Evolutionary conservation across 2,797 vertebrate genomes (phyloP).

Genomic region (Micrastur ruficollis): DNA sequence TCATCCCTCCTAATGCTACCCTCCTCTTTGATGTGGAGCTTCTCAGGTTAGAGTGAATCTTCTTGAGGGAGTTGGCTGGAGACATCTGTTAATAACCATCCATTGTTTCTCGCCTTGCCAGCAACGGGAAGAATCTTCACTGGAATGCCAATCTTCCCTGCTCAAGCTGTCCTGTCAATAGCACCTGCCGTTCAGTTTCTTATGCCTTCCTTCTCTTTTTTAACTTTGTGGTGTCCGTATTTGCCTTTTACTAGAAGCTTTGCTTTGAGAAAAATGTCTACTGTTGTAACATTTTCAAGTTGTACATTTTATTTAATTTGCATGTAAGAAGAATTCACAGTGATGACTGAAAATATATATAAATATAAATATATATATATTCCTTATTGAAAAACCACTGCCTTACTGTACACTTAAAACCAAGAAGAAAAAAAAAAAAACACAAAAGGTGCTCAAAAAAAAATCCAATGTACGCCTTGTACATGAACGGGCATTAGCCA

Average conservation of each 20-base stretch:
- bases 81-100: conserved; percentile 56
- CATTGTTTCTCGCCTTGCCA: conserved; percentile 18
- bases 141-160: conserved; percentile 36
- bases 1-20: conserved; percentile 96
- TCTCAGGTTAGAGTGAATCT: conserved; percentile 91
- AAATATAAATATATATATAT: conserved; percentile 68
- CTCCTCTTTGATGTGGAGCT: conserved; percentile 98
- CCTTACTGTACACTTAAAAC: conserved; percentile 84
- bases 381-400: conserved; percentile 79
- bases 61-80: conserved; percentile 32
- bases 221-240: conserved; percentile 58
- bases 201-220: conserved; percentile 65
- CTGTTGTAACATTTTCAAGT: conserved; percentile 71
- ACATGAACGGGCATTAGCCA: conserved; percentile 88
- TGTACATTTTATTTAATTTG: conserved; percentile 82
- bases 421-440: conserved; percentile 61
- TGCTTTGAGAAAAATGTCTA: conserved; percentile 66
- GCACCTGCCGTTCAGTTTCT: conserved; percentile 34
- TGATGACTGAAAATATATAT: conserved; percentile 57
- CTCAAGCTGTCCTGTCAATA: conserved; percentile 70
- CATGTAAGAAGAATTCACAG: conserved; percentile 68
- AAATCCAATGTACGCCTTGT: conserved; percentile 71
- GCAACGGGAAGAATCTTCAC: not conserved
- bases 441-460: conserved; percentile 76
- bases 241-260: conserved; percentile 65